Evolutionary conservation across 2,113 vertebrate species (phyloP).

Genomic region (Mobula hypostoma): DNA sequence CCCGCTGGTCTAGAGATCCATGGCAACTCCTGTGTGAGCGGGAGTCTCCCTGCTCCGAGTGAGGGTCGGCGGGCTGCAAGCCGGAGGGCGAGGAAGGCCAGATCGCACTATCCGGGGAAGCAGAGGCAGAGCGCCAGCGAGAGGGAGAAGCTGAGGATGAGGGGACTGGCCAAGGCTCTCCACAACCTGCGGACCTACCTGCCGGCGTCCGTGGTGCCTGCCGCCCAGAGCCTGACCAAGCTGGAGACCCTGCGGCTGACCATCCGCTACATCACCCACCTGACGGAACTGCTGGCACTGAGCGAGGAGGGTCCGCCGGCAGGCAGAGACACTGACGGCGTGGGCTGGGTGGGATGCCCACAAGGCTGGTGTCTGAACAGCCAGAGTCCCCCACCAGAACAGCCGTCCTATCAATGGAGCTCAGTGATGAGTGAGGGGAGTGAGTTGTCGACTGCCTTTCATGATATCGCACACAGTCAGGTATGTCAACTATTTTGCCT

Average conservation of each 20-base stretch:
- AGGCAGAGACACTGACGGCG: constrained; percentile 40
- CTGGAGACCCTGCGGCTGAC: constrained; percentile 72
- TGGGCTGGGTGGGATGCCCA: not conserved
- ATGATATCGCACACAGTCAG: not conserved
- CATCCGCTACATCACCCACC: constrained; percentile 69
- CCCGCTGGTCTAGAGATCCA: not conserved
- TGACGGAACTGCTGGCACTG: constrained; percentile 68
- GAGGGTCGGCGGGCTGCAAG: not conserved
- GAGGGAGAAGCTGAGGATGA: constrained; percentile 88
- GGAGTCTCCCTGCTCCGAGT: constrained; percentile 32
- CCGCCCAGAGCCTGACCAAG: constrained; percentile 72
- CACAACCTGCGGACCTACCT: constrained; percentile 72
- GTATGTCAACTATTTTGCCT: not conserved
- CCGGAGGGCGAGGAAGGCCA: constrained; percentile 44
- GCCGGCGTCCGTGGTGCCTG: constrained; percentile 65
- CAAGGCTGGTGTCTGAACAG: not conserved
- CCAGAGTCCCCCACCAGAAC: not conserved
- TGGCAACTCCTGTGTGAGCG: not conserved
- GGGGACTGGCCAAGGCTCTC: constrained; percentile 73
- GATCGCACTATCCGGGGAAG: constrained; percentile 50
- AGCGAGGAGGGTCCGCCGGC: constrained; percentile 50
- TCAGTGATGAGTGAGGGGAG: not conserved
- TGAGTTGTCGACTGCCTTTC: not conserved
- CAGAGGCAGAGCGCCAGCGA: constrained; percentile 76
- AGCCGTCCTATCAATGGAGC: not conserved